Percentiles rank a stretch among this genome's conserved stretches.
Evolutionary conservation across 2,113 vertebrate genomes (phyloP).

Genomic region (Scatophagus argus): DNA sequence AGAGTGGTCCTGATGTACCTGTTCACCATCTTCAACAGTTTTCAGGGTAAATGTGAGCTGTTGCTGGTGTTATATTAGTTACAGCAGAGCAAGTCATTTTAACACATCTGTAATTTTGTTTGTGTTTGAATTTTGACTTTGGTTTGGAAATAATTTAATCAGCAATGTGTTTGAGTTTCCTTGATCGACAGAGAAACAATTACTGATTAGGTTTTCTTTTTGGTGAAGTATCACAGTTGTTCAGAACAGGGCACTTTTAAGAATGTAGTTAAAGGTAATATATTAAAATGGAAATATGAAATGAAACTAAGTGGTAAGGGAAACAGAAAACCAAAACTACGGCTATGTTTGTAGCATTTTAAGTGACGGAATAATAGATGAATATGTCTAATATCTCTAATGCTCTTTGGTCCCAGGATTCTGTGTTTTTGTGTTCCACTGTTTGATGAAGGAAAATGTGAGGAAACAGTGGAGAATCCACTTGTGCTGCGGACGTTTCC

Average conservation of each 20-base stretch:
- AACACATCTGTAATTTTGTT: neutral
- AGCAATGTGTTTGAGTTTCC: neutral
- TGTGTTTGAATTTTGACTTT: neutral
- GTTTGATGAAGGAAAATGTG: constrained; percentile 91
- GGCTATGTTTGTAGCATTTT: neutral
- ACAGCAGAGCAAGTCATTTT: neutral
- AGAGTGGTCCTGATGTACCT: constrained; percentile 86
- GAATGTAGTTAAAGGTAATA: neutral
- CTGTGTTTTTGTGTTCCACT: constrained; percentile 92
- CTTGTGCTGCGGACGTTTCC: constrained; percentile 84
- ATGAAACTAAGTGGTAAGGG: neutral
- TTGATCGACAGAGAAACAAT: neutral
- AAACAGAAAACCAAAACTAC: neutral
- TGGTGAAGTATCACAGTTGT: neutral
- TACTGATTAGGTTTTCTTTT: neutral
- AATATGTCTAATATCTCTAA: neutral
- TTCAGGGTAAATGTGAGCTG: constrained; percentile 86
- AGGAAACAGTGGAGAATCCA: constrained; percentile 86
- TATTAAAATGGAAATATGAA: neutral
- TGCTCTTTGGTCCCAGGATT: constrained; percentile 81
- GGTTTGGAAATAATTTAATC: neutral
- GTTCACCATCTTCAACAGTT: constrained; percentile 89
- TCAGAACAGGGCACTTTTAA: neutral
- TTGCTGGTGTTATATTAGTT: neutral
- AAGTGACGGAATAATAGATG: neutral